These are phyloP conservation scores for Macquaria ambigua DNA, from an alignment of 2,113 vertebrate genomes.

Conservation along the genomic window DNA sequence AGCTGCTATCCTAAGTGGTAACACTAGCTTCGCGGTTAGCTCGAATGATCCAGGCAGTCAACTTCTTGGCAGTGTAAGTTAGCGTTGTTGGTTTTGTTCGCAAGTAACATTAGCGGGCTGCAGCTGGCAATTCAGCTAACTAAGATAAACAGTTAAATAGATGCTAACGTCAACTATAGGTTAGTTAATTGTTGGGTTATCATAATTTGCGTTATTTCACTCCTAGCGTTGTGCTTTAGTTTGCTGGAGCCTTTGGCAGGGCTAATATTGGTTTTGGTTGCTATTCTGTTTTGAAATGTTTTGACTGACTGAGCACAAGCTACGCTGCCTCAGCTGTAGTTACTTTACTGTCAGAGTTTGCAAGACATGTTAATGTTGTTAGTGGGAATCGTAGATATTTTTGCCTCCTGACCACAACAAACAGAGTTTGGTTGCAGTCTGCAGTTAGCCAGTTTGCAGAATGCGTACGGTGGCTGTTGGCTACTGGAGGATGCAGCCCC, in stretches of 20 bases:
- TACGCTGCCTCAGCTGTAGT: background rate
- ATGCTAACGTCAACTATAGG: background rate
- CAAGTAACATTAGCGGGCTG: conserved; percentile 30
- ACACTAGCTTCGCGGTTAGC: conserved; percentile 33
- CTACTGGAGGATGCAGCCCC: conserved; percentile 73
- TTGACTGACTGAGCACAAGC: conserved; percentile 26
- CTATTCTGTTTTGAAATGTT: conserved; percentile 52
- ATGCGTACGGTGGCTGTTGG: conserved; percentile 48
- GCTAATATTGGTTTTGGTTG: conserved; percentile 23
- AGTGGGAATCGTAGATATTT: background rate
- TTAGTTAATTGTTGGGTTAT: background rate
- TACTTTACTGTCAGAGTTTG: conserved; percentile 24
- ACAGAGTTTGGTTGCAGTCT: conserved; percentile 12
- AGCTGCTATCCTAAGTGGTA: conserved; percentile 1
- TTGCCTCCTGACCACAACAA: background rate
- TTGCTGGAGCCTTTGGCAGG: background rate
- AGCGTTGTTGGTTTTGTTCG: conserved; percentile 34
- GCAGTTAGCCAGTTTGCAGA: conserved; percentile 35
- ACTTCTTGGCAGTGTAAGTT: conserved; percentile 47
- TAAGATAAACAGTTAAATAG: conserved; percentile 35
- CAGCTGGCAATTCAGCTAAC: conserved; percentile 30
- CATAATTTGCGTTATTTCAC: background rate
- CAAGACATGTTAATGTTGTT: background rate
- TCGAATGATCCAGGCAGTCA: conserved; percentile 26
- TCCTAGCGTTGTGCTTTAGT: background rate